Base-by-base conservation (phyloP, 2,888 invertebrate species). In the Philereme transversata region DNA sequence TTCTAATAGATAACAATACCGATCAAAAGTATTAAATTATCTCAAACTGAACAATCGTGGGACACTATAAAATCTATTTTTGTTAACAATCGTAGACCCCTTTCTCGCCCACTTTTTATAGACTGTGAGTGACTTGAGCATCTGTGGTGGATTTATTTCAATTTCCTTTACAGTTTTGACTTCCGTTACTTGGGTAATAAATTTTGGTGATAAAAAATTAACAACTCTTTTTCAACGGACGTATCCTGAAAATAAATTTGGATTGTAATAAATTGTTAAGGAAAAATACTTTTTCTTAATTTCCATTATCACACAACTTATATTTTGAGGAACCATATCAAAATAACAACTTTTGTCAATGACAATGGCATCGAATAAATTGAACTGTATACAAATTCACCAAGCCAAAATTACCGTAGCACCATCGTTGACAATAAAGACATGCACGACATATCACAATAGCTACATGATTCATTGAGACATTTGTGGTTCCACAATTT, bases 141-240 rank as follows among this genome's bases (percentile, higher is more conserved):
- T 90, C 88, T 89, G 90, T 78, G 86, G 89, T 86, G 79, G 85
- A 88, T 88, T 86, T 87, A 85, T 86, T 88, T 86, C 84, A 79
- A 88, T 90, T 88, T 87, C 89, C 86, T 87, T 83, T 82, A 84
- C 87, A 84, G 81, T 83, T 82, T 77, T 71, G 76, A 84, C 89
- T 88, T 90, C 89, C 90, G 87, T 82, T 84, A 81, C 81, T 77
- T 73, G 66, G 74, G 77, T 77, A 72, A 81, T 87, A 84, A 88
- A 87, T 83, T 79, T 76, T 55, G 82, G 81, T 81, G 77, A 83
- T 88, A 85, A 88, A 88, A 88, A 86, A 86, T 79, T 84, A 79
- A 86, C 79, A 73, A 73, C 81, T 68, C 43, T 74, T 78, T 82
- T 81, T 81, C 80, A 79, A 68, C 65, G 72, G 76, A 79, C 77